Evolutionary conservation across 2,113 vertebrate species (phyloP).

Genomic region (Thunnus thynnus): DNA sequence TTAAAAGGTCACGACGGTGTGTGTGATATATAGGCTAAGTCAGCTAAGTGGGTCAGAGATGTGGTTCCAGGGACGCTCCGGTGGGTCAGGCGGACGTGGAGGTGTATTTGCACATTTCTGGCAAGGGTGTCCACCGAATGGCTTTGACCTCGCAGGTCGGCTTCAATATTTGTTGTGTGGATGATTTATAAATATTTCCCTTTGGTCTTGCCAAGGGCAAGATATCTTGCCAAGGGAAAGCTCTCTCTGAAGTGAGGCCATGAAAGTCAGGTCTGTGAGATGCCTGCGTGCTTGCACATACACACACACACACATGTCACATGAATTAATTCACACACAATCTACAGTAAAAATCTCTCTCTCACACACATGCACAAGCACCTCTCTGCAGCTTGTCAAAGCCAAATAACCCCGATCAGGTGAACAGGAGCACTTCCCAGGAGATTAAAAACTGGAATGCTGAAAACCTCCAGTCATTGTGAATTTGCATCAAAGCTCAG

Average conservation of each 20-base stretch:
- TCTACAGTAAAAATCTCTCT: background rate
- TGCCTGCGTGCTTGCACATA: slow-evolving; percentile 27
- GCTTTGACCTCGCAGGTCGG: slow-evolving; percentile 62
- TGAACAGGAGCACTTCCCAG: slow-evolving; percentile 57
- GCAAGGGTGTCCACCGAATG: slow-evolving; percentile 33
- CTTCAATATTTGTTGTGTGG: slow-evolving; percentile 79
- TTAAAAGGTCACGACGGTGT: slow-evolving; percentile 60
- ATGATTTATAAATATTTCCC: slow-evolving; percentile 84
- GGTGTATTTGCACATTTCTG: slow-evolving; percentile 67
- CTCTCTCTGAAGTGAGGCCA: slow-evolving; percentile 75
- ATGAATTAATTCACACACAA: background rate
- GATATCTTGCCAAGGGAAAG: slow-evolving; percentile 58
- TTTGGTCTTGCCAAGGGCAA: slow-evolving; percentile 74
- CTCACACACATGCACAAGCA: background rate
- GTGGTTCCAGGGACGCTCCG: slow-evolving; percentile 37
- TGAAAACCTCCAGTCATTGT: slow-evolving; percentile 58
- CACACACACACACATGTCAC: background rate
- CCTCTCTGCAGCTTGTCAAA: slow-evolving; percentile 54
- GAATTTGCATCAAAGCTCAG: slow-evolving; percentile 89
- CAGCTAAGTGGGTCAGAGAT: slow-evolving; percentile 59
- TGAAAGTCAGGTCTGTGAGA: slow-evolving; percentile 70
- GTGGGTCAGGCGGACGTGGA: slow-evolving; percentile 36
- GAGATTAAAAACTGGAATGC: slow-evolving; percentile 50
- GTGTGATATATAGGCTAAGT: slow-evolving; percentile 23
- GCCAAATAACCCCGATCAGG: slow-evolving; percentile 65